Percentiles rank a stretch among this genome's conserved stretches.
Evolutionary conservation across 2,797 vertebrate genomes (phyloP).

Genomic region (Benthosema pterotum): DNA sequence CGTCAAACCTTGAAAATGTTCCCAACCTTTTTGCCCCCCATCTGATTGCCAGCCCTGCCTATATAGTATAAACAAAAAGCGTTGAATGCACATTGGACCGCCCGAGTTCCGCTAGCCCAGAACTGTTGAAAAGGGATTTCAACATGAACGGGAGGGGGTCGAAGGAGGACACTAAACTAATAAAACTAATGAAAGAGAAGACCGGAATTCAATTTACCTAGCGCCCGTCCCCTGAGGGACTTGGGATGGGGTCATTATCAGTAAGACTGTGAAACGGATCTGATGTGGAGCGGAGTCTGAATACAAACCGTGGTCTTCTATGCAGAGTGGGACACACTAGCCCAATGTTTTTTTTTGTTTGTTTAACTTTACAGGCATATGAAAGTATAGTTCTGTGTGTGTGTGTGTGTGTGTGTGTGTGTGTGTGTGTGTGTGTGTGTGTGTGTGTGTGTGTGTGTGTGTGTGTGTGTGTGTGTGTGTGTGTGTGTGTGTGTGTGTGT

Average conservation of each 20-base stretch:
- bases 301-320: slow-evolving; percentile 6
- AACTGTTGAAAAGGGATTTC: slow-evolving; percentile 9
- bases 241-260: slow-evolving; percentile 19
- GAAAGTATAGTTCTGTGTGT: too few species aligned
- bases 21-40: too few species aligned
- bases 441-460: too few species aligned
- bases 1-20: too few species aligned
- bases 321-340: background rate
- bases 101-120: background rate
- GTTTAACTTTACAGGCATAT: too few species aligned
- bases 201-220: slow-evolving; percentile 2
- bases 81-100: background rate
- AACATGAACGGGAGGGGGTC: slow-evolving; percentile 11
- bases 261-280: slow-evolving; percentile 6
- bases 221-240: background rate
- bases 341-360: too few species aligned
- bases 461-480: too few species aligned
- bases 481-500: too few species aligned
- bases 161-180: slow-evolving; percentile 6
- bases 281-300: slow-evolving; percentile 16
- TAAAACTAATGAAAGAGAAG: slow-evolving; percentile 12
- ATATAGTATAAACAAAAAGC: slow-evolving; percentile 1
- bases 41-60: too few species aligned
- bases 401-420: too few species aligned
- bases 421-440: too few species aligned